Conservation (phyloP, 2,888 invertebrate genomes). For the Xanthorhoe designata region DNA sequence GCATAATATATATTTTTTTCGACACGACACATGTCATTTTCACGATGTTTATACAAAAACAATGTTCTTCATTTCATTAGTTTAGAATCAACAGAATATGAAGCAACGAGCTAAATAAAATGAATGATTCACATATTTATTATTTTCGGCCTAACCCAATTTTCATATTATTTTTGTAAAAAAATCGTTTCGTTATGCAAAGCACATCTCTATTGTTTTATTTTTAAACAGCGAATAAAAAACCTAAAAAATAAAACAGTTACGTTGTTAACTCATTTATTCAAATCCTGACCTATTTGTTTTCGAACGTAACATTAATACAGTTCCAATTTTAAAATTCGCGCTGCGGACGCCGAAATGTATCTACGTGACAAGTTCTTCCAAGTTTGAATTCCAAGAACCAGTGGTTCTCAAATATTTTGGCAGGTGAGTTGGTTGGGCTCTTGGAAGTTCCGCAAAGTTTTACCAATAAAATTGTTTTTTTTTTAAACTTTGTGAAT, state of each 20-base stretch:
- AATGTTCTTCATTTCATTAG: no score
- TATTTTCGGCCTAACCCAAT: no score
- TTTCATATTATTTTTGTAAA: background rate
- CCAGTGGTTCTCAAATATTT: conserved; percentile 28
- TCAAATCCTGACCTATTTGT: conserved; percentile 66
- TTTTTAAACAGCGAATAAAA: conserved; percentile 29
- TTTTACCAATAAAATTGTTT: no score
- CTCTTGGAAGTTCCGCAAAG: no score
- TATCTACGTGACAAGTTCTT: conserved; percentile 55
- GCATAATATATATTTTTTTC: no score
- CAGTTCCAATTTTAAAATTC: conserved; percentile 75
- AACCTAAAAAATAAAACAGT: conserved; percentile 47
- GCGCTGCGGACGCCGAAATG: conserved; percentile 57
- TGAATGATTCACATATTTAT: no score
- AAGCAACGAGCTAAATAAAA: no score
- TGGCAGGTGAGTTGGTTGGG: no score
- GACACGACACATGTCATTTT: no score
- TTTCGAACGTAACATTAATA: conserved; percentile 52
- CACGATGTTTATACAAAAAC: no score
- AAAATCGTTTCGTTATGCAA: background rate
- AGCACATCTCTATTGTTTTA: conserved; percentile 14
- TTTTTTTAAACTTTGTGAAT: no score
- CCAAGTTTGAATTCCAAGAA: conserved; percentile 47
- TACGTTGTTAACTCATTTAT: conserved; percentile 53
- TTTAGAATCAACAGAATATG: no score